These are phyloP conservation scores for Heliconius hewitsoni DNA, from an alignment of 1,140 invertebrate genomes.

Conservation along the genomic window DNA sequence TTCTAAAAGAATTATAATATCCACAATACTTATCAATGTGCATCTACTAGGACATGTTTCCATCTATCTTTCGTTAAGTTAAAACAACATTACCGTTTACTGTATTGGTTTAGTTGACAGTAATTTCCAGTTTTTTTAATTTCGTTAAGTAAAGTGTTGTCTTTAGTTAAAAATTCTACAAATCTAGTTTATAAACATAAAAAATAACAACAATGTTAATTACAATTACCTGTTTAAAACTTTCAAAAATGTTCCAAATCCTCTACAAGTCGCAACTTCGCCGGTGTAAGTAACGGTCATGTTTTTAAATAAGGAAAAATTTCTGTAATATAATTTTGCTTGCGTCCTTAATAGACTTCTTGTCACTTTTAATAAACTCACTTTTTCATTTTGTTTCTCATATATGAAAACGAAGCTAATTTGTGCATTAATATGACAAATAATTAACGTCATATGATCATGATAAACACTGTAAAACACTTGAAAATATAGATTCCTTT, in stretches of 20 bases:
- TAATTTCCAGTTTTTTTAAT: too few species aligned
- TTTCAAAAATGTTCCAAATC: conserved; percentile 89
- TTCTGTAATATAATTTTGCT: not conserved
- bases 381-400: conserved; percentile 17
- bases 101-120: too few species aligned
- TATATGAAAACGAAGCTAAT: conserved; percentile 9
- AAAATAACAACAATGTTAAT: not conserved
- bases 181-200: not conserved
- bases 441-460: conserved; percentile 13
- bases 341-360: not conserved
- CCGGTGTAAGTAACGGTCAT: conserved; percentile 95
- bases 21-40: too few species aligned
- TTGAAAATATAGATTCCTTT: conserved; percentile 10
- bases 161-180: too few species aligned
- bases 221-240: conserved; percentile 86
- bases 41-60: too few species aligned
- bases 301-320: conserved; percentile 45
- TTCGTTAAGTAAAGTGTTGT: too few species aligned
- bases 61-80: too few species aligned
- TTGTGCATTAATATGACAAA: conserved; percentile 11
- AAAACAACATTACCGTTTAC: too few species aligned
- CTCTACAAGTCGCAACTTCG: conserved; percentile 92
- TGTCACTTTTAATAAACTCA: not conserved
- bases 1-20: too few species aligned
- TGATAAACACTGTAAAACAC: conserved; percentile 11